Percentiles rank a stretch among this genome's conserved stretches.
Evolutionary conservation across 1,140 invertebrate genomes (phyloP).

Genomic region (Polypedilum vanderplanki): DNA sequence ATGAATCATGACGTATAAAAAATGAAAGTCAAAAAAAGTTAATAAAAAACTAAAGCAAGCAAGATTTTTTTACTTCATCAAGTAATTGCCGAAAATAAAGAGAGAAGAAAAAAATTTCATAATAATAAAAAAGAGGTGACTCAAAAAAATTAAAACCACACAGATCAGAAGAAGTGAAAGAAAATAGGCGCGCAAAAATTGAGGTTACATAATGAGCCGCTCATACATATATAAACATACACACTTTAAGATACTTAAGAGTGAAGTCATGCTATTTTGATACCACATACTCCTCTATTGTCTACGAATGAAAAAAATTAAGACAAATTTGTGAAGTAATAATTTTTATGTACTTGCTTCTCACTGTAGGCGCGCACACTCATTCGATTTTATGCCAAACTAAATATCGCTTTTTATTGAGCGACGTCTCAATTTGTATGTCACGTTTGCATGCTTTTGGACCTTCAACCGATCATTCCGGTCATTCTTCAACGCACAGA

Average conservation of each 20-base stretch:
- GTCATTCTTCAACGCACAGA: neutral
- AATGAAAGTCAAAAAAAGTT: no score
- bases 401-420: neutral
- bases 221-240: neutral
- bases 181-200: constrained; percentile 8
- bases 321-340: neutral
- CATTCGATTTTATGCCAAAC: neutral
- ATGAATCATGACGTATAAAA: no score
- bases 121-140: constrained; percentile 6
- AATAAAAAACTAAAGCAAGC: no score
- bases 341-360: neutral
- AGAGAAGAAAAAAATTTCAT: constrained; percentile 19
- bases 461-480: constrained; percentile 26
- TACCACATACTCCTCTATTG: neutral
- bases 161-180: neutral
- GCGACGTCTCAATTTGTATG: constrained; percentile 25
- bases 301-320: neutral
- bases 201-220: neutral
- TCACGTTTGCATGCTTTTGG: constrained; percentile 23
- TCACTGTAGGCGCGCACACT: constrained; percentile 4
- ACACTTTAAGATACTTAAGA: neutral
- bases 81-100: neutral
- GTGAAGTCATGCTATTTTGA: neutral
- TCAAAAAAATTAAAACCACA: neutral
- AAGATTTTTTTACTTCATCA: neutral